Conservation (phyloP, 23 tunicate species). For the Trididemnum miniatum region DNA sequence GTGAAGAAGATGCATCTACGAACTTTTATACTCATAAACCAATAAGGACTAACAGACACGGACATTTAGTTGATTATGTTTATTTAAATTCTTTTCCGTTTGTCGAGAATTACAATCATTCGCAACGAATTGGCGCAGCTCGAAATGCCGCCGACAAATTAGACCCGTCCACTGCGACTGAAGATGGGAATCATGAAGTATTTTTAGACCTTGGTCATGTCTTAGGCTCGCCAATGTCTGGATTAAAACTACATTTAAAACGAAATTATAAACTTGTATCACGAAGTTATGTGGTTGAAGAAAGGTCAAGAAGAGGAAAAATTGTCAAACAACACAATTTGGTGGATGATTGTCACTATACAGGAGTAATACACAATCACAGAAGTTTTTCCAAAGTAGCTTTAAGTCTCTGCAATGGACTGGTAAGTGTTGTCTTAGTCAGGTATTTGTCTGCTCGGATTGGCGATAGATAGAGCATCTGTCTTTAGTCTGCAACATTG, state of each 20-base stretch:
- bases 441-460: too few relatives aligned
- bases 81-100: conserved; percentile 26
- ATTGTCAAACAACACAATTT: conserved; percentile 40
- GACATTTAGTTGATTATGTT: conserved; percentile 68
- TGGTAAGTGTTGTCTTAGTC: too few relatives aligned
- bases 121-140: too few relatives aligned
- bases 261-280: conserved; percentile 89
- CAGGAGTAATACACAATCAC: conserved; percentile 84
- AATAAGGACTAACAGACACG: conserved; percentile 43
- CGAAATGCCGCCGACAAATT: conserved; percentile 27
- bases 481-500: too few relatives aligned
- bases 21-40: conserved; percentile 5
- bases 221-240: conserved; percentile 42
- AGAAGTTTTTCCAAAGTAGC: conserved; percentile 87
- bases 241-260: conserved; percentile 55
- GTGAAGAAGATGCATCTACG: neutral
- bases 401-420: conserved; percentile 85
- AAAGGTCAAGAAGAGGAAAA: conserved; percentile 68
- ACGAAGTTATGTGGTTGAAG: conserved; percentile 69
- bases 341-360: conserved; percentile 85
- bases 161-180: conserved; percentile 44
- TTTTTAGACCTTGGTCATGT: conserved; percentile 65
- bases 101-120: neutral
- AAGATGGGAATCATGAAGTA: conserved; percentile 73
- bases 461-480: too few relatives aligned